Conservation (phyloP, 2,113 vertebrate genomes). For the Alligator mississippiensis region DNA sequence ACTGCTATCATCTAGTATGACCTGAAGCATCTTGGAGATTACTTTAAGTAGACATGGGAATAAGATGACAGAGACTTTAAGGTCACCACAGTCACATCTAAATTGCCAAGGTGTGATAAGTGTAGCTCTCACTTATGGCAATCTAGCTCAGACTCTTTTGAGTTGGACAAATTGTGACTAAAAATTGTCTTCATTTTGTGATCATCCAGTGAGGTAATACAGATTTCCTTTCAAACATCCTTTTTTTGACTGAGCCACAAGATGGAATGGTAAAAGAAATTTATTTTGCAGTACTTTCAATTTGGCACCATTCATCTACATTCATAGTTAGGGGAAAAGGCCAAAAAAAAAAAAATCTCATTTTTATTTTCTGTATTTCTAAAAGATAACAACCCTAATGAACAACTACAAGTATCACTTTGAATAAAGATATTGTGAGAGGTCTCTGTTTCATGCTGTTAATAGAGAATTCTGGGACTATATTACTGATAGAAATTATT, state of each 20-base stretch:
- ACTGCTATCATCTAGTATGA: accelerated
- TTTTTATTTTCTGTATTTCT: neutral
- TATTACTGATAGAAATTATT: slow-evolving; percentile 21
- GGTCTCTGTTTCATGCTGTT: neutral
- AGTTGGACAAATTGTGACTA: neutral
- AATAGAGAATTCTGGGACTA: slow-evolving; percentile 6
- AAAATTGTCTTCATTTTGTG: neutral
- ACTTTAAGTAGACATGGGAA: neutral
- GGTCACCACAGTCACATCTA: neutral
- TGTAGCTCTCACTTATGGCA: neutral
- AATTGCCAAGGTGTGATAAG: neutral
- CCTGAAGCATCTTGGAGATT: neutral
- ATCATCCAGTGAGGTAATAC: neutral
- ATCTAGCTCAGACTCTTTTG: neutral
- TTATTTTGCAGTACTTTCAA: neutral
- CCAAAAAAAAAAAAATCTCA: accelerated
- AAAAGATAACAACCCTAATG: neutral
- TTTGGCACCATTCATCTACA: neutral
- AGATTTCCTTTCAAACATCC: neutral
- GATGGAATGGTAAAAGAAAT: neutral
- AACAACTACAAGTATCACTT: neutral
- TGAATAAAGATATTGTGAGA: neutral
- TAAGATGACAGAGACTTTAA: neutral
- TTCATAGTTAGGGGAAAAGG: neutral
- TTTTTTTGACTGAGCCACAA: neutral